A percentile compares a stretch with the other conserved stretches of the same genome.
Evolutionary conservation across 2,888 invertebrate genomes (phyloP).

Genomic region (Euphydryas editha): DNA sequence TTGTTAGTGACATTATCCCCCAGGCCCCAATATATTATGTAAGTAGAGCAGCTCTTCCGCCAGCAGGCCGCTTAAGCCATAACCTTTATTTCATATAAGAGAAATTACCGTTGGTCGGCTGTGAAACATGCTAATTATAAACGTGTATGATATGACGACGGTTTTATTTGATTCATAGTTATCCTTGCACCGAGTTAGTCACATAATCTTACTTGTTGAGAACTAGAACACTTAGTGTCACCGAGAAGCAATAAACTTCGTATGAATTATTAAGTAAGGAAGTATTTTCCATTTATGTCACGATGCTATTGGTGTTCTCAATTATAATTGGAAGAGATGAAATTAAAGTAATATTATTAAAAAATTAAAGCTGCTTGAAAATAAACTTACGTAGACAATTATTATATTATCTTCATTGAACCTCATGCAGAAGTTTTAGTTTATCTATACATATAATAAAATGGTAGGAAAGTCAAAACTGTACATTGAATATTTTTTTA

Average conservation of each 20-base stretch:
- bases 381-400: too few relatives aligned
- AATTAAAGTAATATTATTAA: not conserved
- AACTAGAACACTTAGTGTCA: slow-evolving; percentile 18
- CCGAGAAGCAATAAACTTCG: not conserved
- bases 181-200: not conserved
- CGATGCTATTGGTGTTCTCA: slow-evolving; percentile 1
- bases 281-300: slow-evolving; percentile 9
- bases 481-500: too few relatives aligned
- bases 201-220: slow-evolving; percentile 13
- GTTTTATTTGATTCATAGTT: not conserved
- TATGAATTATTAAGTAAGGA: slow-evolving; percentile 27
- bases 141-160: not conserved
- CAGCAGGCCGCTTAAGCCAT: too few relatives aligned
- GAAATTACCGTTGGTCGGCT: too few relatives aligned
- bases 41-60: too few relatives aligned
- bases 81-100: too few relatives aligned
- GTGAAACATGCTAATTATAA: not conserved
- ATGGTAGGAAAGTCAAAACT: too few relatives aligned
- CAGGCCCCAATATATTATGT: too few relatives aligned
- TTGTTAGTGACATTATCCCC: too few relatives aligned
- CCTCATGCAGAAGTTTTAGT: too few relatives aligned
- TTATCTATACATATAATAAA: too few relatives aligned
- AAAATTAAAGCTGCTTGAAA: not conserved
- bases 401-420: too few relatives aligned
- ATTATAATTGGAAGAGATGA: not conserved